A percentile compares a stretch with the other conserved stretches of the same genome.
phyloP scores from a whole-genome alignment of 2,797 vertebrate genomes.

The Ataeniobius toweri region DNA sequence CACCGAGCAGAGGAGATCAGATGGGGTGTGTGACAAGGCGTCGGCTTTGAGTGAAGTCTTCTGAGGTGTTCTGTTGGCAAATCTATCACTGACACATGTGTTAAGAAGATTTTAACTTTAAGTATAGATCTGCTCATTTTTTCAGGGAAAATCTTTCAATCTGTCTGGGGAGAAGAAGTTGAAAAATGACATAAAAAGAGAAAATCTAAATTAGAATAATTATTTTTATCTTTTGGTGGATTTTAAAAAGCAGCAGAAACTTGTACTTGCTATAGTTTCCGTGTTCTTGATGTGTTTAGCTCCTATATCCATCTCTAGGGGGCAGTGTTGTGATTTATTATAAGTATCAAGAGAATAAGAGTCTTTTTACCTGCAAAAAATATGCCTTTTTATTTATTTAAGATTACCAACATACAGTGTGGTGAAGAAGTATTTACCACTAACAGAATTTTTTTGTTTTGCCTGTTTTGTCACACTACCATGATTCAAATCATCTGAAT shows the following conservation, averaged over 20 bases:
- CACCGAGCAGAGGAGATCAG: slow-evolving; percentile 27
- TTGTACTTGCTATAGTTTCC: neutral
- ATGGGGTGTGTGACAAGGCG: slow-evolving; percentile 37
- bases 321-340: slow-evolving; percentile 56
- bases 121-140: slow-evolving; percentile 14
- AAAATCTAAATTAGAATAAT: neutral
- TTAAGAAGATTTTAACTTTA: slow-evolving; percentile 26
- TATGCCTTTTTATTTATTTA: slow-evolving; percentile 2
- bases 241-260: slow-evolving; percentile 9
- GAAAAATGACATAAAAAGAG: neutral
- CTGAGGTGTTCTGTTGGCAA: slow-evolving; percentile 20
- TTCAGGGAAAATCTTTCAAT: slow-evolving; percentile 18
- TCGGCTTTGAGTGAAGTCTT: slow-evolving; percentile 37
- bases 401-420: slow-evolving; percentile 1
- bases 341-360: slow-evolving; percentile 28
- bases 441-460: neutral
- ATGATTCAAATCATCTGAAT: neutral
- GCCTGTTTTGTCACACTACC: neutral
- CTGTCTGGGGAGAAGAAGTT: slow-evolving; percentile 7
- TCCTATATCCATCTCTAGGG: slow-evolving; percentile 50
- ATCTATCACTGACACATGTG: slow-evolving; percentile 20
- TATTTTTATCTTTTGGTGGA: neutral
- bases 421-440: neutral
- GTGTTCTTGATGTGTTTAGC: neutral
- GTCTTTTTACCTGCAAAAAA: slow-evolving; percentile 9